phyloP scores from a whole-genome alignment of 2,113 vertebrate species.

The Platanista minor region DNA sequence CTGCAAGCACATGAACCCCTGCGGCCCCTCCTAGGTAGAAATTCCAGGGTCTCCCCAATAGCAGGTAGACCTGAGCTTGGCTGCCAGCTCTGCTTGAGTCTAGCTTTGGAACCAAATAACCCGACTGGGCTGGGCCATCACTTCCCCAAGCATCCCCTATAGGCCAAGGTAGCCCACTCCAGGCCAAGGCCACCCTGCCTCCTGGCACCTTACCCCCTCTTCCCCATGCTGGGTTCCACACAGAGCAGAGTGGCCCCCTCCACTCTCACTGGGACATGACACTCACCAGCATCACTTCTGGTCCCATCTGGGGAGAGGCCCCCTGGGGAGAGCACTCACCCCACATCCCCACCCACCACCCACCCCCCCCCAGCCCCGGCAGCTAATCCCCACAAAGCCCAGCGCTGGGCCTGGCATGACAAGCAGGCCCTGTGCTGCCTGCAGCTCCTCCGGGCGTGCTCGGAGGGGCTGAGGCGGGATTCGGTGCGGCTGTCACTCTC shows the following conservation, averaged over 20 bases:
- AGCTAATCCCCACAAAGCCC: slow-evolving; percentile 65
- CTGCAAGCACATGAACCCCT: not conserved
- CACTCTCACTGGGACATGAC: not conserved
- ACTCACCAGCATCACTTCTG: slow-evolving; percentile 61
- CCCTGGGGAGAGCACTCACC: too few relatives aligned
- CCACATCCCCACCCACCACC: not conserved
- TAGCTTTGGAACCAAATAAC: not conserved
- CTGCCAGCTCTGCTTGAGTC: not conserved
- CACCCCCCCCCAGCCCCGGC: slow-evolving; percentile 30
- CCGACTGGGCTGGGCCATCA: too few relatives aligned
- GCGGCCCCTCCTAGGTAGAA: not conserved
- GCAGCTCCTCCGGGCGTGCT: slow-evolving; percentile 54
- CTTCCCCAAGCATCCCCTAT: not conserved
- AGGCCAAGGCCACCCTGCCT: not conserved
- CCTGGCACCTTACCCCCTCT: not conserved
- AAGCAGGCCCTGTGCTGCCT: slow-evolving; percentile 14
- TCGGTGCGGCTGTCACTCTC: slow-evolving; percentile 66
- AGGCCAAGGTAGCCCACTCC: not conserved
- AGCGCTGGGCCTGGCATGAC: not conserved
- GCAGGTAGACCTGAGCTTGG: not conserved
- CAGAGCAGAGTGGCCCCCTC: not conserved
- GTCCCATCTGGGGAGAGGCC: slow-evolving; percentile 58
- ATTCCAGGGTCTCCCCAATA: not conserved
- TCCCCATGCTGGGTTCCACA: not conserved
- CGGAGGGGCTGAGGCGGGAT: slow-evolving; percentile 56